Percentiles rank a stretch among this genome's conserved stretches.
phyloP scores from a whole-genome alignment of 1,140 invertebrate species.

The Harpegnathos saltator region DNA sequence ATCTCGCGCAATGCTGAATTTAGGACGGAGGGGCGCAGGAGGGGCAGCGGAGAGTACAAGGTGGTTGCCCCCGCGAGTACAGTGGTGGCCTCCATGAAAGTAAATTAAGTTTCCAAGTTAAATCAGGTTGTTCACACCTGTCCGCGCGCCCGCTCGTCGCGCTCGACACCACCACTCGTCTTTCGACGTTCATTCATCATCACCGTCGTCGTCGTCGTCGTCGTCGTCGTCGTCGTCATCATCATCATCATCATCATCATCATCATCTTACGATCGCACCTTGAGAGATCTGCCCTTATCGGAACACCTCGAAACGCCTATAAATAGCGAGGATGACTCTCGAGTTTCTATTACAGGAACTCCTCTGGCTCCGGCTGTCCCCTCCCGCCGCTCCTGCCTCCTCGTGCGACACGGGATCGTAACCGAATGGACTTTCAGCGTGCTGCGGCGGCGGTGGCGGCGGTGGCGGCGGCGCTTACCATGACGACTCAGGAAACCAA shows the following conservation, averaged over 20 bases:
- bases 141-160: neutral
- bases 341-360: slow-evolving; percentile 55
- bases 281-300: slow-evolving; percentile 42
- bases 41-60: neutral
- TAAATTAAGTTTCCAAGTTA: slow-evolving; percentile 13
- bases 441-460: neutral
- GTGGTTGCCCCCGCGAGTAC: slow-evolving; percentile 10
- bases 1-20: neutral
- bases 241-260: no score
- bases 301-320: slow-evolving; percentile 23
- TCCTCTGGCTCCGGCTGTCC: neutral
- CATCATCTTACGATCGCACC: neutral
- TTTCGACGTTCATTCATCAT: slow-evolving; percentile 13
- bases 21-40: neutral
- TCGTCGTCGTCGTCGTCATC: neutral
- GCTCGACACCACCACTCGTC: neutral
- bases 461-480: slow-evolving; percentile 12
- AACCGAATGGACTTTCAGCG: slow-evolving; percentile 33
- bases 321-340: slow-evolving; percentile 51
- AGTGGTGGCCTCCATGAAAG: neutral
- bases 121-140: slow-evolving; percentile 53
- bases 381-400: neutral
- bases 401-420: slow-evolving; percentile 1
- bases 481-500: slow-evolving; percentile 28
- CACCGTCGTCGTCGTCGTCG: neutral